Evolutionary conservation across 2,797 vertebrate genomes (phyloP).

Genomic region (Leucoraja ocellata): DNA sequence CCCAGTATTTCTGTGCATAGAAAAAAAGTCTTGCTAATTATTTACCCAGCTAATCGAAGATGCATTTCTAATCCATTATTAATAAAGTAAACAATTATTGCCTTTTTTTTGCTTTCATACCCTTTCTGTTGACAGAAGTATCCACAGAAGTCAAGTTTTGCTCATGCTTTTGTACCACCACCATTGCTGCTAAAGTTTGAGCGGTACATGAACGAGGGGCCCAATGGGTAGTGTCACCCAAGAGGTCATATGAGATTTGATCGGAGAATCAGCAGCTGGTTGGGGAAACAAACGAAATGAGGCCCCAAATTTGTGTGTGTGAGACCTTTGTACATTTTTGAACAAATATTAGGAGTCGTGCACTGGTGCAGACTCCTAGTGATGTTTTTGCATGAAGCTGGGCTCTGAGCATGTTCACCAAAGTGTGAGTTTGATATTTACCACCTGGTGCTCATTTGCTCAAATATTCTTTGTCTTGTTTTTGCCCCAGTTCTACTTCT

Average conservation of each 20-base stretch:
- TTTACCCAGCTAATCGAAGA: background rate
- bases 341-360: background rate
- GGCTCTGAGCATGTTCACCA: background rate
- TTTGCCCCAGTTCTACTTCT: background rate
- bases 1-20: background rate
- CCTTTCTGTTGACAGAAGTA: background rate
- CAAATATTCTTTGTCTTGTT: no score
- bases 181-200: background rate
- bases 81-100: background rate
- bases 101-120: background rate
- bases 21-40: background rate
- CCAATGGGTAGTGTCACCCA: no score
- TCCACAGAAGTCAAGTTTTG: background rate
- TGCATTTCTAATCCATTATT: background rate
- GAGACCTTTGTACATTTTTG: background rate
- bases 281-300: background rate
- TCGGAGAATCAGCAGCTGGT: constrained; percentile 23
- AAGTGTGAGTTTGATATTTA: background rate
- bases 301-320: background rate
- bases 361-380: background rate
- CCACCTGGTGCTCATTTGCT: background rate
- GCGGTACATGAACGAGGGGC: background rate
- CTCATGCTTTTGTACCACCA: background rate
- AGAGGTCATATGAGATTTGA: constrained; percentile 4
- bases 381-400: background rate